Evolutionary conservation across 2,113 vertebrate species (phyloP).

Genomic region (Pelecanoides urinatrix): DNA sequence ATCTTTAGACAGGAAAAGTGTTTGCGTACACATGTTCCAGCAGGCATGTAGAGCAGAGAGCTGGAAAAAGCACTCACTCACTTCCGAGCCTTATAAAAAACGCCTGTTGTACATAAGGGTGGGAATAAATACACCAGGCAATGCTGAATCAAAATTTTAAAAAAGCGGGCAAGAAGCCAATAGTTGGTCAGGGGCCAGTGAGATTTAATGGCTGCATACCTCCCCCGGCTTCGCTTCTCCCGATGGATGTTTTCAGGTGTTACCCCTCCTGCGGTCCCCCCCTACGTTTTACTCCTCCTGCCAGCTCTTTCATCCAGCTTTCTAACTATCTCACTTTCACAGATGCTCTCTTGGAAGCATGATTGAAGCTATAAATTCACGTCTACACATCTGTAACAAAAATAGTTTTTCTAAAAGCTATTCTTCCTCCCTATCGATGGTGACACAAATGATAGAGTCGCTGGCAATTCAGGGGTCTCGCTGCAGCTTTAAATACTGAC

Average conservation of each 20-base stretch:
- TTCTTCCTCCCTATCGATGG: neutral
- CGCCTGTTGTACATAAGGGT: neutral
- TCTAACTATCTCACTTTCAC: constrained; percentile 61
- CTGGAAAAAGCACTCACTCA: neutral
- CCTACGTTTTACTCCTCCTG: neutral
- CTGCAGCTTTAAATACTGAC: neutral
- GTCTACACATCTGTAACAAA: constrained; percentile 47
- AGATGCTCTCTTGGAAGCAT: constrained; percentile 49
- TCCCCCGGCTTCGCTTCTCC: neutral
- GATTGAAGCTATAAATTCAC: constrained; percentile 44
- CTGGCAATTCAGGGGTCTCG: neutral
- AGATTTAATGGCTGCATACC: neutral
- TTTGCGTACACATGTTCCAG: constrained; percentile 42
- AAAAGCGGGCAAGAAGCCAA: neutral
- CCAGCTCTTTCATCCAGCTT: constrained; percentile 51
- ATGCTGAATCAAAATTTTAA: neutral
- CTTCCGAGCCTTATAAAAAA: neutral
- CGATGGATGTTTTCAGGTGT: neutral
- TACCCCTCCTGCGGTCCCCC: neutral
- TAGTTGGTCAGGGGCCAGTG: neutral
- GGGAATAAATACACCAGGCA: neutral
- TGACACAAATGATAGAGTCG: neutral
- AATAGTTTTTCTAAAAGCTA: constrained; percentile 15
- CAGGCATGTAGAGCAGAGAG: constrained; percentile 32
- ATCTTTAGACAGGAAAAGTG: constrained; percentile 55